Evolutionary conservation across 2,888 invertebrate genomes (phyloP), one percentile per base, ranked within the genome.

Genomic region (Calameuta idolon): DNA sequence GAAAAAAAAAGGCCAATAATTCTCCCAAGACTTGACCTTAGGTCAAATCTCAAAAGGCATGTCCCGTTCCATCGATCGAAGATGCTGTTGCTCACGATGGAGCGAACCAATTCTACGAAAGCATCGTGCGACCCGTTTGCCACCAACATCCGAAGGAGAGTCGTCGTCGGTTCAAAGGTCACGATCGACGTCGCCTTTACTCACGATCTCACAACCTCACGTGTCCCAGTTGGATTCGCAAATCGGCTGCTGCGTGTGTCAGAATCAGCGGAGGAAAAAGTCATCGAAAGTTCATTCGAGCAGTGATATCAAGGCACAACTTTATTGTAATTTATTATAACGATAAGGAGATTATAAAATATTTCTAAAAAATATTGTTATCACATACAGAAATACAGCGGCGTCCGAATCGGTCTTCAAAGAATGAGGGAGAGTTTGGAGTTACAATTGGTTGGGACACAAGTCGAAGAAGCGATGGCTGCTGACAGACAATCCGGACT

Each of bases 401-500:
- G 35, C 23, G 33, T 69, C 12, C 9, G 68, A 33, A 15, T 73
- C 30, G 80, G 78, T 37, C 76, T 79, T 12, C 80, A 79, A 30
- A 78, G 80, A 76, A 79, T 82, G 71, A 76, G 82, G 34, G 83
- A 83, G 31, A 83, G 80, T 73, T 77, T 86, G 76, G 83, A 83
- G 68, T 40, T 85, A 33, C 80, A 83, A 35, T 77, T 87, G 34
- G 81, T 82, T 74, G 83, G 80, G 31, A 84, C 80, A 75, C 83
- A 87, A 80, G 83, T 87, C 4, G 82, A 86, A 74, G 85, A 87
- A 33, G 79, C 85, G 55, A 40, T 85, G 12, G 83, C 83, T 3
- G 84, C 83, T 34, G 85, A 87, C 76, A 81, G 76, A 34, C 82
- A 82, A 82, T n/a, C 81, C 3, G 79, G 79, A 40, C 76, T 85